A percentile compares a stretch with the other conserved stretches of the same genome.
Conservation (phyloP, 2,888 invertebrate species). For the Ormyrus thymus region DNA sequence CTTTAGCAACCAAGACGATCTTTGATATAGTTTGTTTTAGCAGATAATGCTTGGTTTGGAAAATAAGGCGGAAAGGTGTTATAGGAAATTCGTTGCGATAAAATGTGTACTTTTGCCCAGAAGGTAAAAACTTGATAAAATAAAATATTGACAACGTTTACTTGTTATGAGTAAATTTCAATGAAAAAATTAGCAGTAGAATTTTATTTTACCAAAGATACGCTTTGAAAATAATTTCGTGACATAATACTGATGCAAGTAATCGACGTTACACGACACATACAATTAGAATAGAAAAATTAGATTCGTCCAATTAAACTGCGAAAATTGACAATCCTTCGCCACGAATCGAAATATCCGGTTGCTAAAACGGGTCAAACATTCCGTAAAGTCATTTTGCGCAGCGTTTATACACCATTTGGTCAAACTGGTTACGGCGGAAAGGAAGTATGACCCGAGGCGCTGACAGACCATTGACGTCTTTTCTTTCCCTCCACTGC, state of each 20-base stretch:
- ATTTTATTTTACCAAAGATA: not conserved
- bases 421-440: constrained; percentile 33
- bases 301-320: not conserved
- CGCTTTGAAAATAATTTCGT: too few species aligned
- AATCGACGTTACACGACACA: too few species aligned
- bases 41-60: too few species aligned
- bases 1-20: too few species aligned
- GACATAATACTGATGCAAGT: too few species aligned
- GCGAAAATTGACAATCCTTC: constrained; percentile 19
- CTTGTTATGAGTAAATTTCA: too few species aligned
- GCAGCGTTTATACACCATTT: constrained; percentile 43
- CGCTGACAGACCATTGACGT: constrained; percentile 4
- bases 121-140: too few species aligned
- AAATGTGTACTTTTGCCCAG: too few species aligned
- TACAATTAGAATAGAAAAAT: constrained; percentile 5
- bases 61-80: too few species aligned
- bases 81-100: too few species aligned
- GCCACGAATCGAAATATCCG: constrained; percentile 45
- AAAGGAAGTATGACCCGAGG: constrained; percentile 30
- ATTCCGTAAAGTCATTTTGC: constrained; percentile 40
- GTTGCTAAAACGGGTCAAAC: constrained; percentile 25
- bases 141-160: too few species aligned
- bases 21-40: too few species aligned
- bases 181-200: not conserved
- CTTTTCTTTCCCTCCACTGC: constrained; percentile 22